Base-by-base conservation (phyloP, 2,888 invertebrate genomes). In the Pyrochroa serraticornis region DNA sequence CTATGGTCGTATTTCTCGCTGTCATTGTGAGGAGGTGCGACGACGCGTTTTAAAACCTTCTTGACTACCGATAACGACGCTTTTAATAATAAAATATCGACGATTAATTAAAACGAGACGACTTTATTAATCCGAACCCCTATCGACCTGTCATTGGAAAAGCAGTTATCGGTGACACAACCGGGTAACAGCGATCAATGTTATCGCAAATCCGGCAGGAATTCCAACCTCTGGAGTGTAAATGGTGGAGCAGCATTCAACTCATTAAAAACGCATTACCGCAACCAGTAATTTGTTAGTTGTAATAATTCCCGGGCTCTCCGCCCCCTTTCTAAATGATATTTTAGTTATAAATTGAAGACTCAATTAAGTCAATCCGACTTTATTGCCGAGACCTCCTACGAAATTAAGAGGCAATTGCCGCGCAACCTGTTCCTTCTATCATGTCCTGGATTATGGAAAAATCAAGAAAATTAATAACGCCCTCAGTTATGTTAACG, bases 1-100 rank as follows among this genome's bases (percentile, higher is more conserved):
- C 55, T 47, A 32, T 41, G 53, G 38, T 9, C 42, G 60, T 59
- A 61, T 63, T 61, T 65, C 63, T 63, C 63, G 55, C 60, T 59
- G 60, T 60, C 62, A 50, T 52, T 45, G 46, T 41, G 46, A 45
- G 35, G n/a, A 46, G 32, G 43, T 33, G 48, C n/a, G 44, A 36
- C 34, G 41, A 56, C 37, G 45, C 8, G 6, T 32, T 9, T 37
- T 43, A 48, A 48, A 33, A 22, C 39, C 44, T 44, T 44, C 52
- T 9, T 36, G 31, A 1, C 33, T 31, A 6, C 35, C 38, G 51
- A 57, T 57, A 52, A 57, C 46, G 52, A 57, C 42, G 52, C 56
- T 56, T 52, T 51, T 57, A 57, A 57, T 57, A 57, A 57, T 37
- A 47, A 52, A 41, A 52, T 52, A 54, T 58, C 48, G 44, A 45